phyloP scores from a whole-genome alignment of 2,113 vertebrate species.

The Odontesthes bonariensis region DNA sequence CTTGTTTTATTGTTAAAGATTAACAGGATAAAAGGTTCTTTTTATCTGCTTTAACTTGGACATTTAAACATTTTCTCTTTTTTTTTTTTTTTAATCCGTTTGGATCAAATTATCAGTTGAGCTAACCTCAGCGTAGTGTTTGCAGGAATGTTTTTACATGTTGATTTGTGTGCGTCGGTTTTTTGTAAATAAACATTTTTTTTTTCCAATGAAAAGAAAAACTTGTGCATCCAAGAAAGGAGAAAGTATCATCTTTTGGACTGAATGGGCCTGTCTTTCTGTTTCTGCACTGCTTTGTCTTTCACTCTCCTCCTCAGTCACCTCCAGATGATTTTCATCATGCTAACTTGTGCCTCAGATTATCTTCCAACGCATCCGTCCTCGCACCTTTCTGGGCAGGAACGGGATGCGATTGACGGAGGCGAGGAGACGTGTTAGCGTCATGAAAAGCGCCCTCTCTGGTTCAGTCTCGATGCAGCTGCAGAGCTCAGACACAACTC shows the following conservation, averaged over 20 bases:
- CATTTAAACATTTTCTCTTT: neutral
- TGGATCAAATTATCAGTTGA: neutral
- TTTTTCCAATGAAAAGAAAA: neutral
- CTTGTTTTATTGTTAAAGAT: neutral
- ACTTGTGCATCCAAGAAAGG: neutral
- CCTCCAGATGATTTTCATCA: neutral
- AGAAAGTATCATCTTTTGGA: conserved; percentile 30
- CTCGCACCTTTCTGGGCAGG: neutral
- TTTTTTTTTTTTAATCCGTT: neutral
- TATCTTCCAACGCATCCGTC: no score
- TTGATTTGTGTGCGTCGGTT: no score
- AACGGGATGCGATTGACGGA: neutral
- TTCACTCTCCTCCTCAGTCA: neutral
- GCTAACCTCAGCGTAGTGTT: neutral
- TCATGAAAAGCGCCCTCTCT: neutral
- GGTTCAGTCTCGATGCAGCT: conserved; percentile 4
- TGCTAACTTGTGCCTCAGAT: neutral
- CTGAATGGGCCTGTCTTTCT: conserved; percentile 1
- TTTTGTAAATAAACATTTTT: neutral
- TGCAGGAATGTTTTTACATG: no score
- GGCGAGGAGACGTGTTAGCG: neutral
- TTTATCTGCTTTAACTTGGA: neutral
- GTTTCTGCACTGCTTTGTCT: neutral
- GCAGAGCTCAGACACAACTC: rapidly evolving
- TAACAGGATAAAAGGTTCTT: neutral